These are phyloP conservation scores for Baryphthengus martii DNA, from an alignment of 2,113 vertebrate species.

Conservation along the genomic window DNA sequence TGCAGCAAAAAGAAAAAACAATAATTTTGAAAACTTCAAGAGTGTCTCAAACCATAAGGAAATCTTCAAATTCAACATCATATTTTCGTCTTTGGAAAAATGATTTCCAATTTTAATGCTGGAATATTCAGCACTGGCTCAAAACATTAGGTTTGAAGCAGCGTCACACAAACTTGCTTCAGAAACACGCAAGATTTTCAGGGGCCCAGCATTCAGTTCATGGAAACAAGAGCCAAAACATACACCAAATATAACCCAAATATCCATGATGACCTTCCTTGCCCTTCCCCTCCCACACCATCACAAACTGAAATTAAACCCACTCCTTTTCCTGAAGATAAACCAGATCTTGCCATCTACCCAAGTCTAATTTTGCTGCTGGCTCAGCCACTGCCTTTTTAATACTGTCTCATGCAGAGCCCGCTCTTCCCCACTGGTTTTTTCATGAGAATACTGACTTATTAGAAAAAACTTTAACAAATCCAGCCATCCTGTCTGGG, in stretches of 20 bases:
- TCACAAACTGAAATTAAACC: background rate
- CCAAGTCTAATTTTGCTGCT: background rate
- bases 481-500: background rate
- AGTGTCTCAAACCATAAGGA: background rate
- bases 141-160: background rate
- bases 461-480: constrained; percentile 55
- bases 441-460: constrained; percentile 67
- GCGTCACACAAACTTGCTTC: background rate
- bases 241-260: background rate
- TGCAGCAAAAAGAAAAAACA: background rate
- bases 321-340: background rate
- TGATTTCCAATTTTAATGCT: background rate
- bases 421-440: background rate
- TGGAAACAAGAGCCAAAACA: constrained; percentile 7
- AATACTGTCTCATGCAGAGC: background rate
- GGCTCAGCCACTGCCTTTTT: constrained; percentile 11
- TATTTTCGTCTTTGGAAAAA: background rate
- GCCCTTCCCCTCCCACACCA: constrained; percentile 7
- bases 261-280: background rate
- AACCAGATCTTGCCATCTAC: background rate
- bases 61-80: background rate
- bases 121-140: background rate
- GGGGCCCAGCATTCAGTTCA: background rate
- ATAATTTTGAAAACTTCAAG: background rate
- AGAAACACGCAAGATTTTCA: constrained; percentile 23